These are phyloP conservation scores for Oceanodroma leucorhoa DNA, from an alignment of 2,797 vertebrate species.

Conservation along the genomic window DNA sequence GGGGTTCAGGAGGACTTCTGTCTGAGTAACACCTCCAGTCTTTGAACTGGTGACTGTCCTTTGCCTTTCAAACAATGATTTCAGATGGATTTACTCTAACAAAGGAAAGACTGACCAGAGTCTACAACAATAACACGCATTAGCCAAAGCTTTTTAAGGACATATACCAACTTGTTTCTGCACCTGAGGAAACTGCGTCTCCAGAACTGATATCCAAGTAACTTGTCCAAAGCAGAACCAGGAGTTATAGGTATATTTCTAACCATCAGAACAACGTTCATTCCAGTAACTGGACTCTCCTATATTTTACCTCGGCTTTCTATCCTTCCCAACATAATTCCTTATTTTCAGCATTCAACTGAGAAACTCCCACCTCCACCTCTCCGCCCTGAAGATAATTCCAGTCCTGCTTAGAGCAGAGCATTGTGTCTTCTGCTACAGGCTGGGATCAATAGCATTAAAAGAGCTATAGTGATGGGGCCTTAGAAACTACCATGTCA, in stretches of 20 bases:
- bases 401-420: neutral
- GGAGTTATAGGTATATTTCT: neutral
- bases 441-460: slow-evolving; percentile 20
- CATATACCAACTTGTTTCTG: neutral
- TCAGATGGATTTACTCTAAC: slow-evolving; percentile 16
- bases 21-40: neutral
- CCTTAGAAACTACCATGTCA: slow-evolving; percentile 26
- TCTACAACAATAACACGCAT: neutral
- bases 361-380: neutral
- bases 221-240: neutral
- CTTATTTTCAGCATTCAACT: slow-evolving; percentile 5
- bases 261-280: neutral
- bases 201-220: neutral
- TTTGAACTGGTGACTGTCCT: neutral
- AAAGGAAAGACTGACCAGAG: slow-evolving; percentile 1
- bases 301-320: neutral
- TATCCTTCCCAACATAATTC: neutral
- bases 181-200: neutral
- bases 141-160: slow-evolving; percentile 15
- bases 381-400: neutral
- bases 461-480: neutral
- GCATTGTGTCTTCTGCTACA: neutral
- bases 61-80: neutral
- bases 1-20: neutral
- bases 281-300: neutral